Base-by-base conservation (phyloP, 1,140 invertebrate genomes). In the Panagrolaimus sp. region DNA sequence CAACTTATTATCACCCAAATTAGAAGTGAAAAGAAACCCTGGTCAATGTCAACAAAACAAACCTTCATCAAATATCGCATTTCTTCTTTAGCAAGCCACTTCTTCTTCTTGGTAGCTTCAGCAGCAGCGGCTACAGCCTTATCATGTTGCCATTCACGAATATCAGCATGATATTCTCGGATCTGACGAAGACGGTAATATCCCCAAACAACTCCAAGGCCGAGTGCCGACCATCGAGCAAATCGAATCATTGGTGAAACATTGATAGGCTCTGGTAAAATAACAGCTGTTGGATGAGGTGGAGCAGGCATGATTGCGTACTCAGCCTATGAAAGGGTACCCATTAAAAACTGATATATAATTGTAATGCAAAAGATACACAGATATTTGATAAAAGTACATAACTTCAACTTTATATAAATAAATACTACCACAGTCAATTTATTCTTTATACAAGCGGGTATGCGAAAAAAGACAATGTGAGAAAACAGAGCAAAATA, bases 61-160 rank as follows among this genome's bases (percentile, higher is more conserved):
- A 82, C 78, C 79, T 80, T 76, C 79, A 80, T 78, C 47, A 80
- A 73, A 47, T 80, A 75, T 32, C 76, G 69, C 79, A 82, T 80
- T 67, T 82, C 77, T 47, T 81, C 78, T 77, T 79, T 81, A 38
- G 73, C 71, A 44, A 71, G 62, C 78, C 78, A 80, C 72, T 80
- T 80, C 79, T 80, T 82, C 73, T 79, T 69, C 65, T 73, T 78
- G 69, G 72, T 67, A 14, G 65, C 73, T 55, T 80, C 80, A 45
- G 71, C 68, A 38, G 73, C 73, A n/a, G 67, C 66, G 58, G 68
- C 76, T 17, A 82, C 72, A 43, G 73, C 77, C 76, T 79, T 78
- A 69, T 81, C 80, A 66, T 80, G 77, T 58, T 80, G 74, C 71
- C 73, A 80, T 28, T 82, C 76, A 47, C 78, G 68, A 58, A 80